Evolutionary conservation across 2,113 vertebrate genomes (phyloP).

Genomic region (Hydrolagus affinis): DNA sequence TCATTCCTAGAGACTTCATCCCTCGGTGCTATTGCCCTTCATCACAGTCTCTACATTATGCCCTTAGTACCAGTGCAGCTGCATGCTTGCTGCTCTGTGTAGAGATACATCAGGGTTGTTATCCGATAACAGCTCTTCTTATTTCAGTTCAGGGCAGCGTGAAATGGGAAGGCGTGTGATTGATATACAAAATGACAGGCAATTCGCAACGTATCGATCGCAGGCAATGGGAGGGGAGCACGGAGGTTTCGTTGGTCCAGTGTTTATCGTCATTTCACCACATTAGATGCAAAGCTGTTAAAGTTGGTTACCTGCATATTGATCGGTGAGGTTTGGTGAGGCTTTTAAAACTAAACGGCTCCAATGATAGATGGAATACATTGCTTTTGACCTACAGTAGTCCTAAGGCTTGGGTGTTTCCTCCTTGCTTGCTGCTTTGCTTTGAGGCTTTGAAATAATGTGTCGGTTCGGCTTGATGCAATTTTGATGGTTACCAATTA

Average conservation of each 20-base stretch:
- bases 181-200: neutral
- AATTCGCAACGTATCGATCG: neutral
- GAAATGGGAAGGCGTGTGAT: neutral
- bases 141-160: neutral
- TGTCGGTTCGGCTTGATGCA: too few species aligned
- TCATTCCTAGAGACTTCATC: too few species aligned
- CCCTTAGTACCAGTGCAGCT: neutral
- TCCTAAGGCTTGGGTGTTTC: too few species aligned
- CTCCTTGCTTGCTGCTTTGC: too few species aligned
- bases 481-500: too few species aligned
- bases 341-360: too few species aligned
- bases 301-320: too few species aligned
- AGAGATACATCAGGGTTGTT: neutral
- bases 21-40: too few species aligned
- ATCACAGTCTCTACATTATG: neutral
- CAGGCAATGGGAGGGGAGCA: neutral
- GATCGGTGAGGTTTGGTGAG: too few species aligned
- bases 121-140: neutral
- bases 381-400: too few species aligned
- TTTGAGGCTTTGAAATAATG: too few species aligned
- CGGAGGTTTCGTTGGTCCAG: neutral
- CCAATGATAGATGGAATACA: too few species aligned
- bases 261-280: neutral
- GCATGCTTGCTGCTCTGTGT: neutral
- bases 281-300: neutral